phyloP scores from a whole-genome alignment of 2,797 vertebrate genomes.

The Notolepis coatsorum region DNA sequence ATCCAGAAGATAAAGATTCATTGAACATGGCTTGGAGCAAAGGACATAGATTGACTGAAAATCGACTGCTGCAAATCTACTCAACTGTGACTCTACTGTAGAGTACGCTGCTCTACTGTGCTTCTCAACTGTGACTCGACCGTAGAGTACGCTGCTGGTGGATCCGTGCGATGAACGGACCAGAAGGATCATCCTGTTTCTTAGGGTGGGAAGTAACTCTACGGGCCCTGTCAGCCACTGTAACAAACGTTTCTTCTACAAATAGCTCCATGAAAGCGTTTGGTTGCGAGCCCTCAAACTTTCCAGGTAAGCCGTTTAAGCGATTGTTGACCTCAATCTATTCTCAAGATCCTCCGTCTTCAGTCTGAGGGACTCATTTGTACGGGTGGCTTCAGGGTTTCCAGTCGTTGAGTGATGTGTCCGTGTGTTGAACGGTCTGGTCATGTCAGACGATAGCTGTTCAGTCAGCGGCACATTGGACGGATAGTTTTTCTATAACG shows the following conservation, averaged over 20 bases:
- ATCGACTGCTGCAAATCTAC: no score
- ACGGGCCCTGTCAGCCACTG: neutral
- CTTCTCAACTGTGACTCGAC: no score
- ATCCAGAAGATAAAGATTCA: no score
- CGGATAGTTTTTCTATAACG: conserved; percentile 4
- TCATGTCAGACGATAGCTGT: neutral
- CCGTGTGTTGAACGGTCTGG: conserved; percentile 7
- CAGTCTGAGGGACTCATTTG: neutral
- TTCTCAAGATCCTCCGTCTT: conserved; percentile 14
- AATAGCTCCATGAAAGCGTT: conserved; percentile 4
- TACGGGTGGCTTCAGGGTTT: neutral
- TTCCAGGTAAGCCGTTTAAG: conserved; percentile 9
- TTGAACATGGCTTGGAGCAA: no score
- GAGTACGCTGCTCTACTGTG: no score
- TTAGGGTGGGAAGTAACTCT: neutral
- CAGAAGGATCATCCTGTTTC: neutral
- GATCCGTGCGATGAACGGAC: conserved; percentile 1
- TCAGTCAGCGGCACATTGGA: neutral
- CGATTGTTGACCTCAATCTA: conserved; percentile 7
- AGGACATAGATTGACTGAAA: no score
- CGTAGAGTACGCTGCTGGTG: neutral
- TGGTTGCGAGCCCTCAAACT: neutral
- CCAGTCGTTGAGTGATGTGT: conserved; percentile 14
- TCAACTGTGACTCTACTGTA: no score
- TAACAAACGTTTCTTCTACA: neutral